These are phyloP conservation scores for Caligus rogercresseyi DNA, from an alignment of 1,140 invertebrate species.

Conservation along the genomic window DNA sequence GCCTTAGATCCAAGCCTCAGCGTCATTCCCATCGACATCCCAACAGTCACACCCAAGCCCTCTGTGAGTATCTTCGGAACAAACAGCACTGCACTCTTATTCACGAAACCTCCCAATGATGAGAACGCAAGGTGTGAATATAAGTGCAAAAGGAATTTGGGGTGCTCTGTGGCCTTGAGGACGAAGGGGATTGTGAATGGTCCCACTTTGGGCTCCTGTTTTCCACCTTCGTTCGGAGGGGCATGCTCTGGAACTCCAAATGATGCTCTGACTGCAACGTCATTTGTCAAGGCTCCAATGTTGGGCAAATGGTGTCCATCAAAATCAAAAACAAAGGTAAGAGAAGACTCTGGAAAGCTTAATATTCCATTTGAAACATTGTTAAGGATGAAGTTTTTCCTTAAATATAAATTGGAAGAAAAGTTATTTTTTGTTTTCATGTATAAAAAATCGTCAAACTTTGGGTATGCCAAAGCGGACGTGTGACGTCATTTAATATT, in stretches of 20 bases:
- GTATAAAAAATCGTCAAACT: too few species aligned
- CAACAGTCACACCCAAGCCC: neutral
- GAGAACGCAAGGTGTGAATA: constrained; percentile 8
- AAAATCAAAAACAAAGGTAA: neutral
- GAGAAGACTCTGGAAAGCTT: too few species aligned
- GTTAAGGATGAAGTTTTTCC: too few species aligned
- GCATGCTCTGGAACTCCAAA: constrained; percentile 9
- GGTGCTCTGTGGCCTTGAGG: neutral
- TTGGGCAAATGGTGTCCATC: neutral
- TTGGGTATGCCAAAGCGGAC: too few species aligned
- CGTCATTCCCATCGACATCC: neutral
- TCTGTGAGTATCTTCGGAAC: neutral
- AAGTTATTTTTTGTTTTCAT: too few species aligned
- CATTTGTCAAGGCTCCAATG: neutral
- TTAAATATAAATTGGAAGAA: too few species aligned
- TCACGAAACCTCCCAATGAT: neutral
- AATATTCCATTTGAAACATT: too few species aligned
- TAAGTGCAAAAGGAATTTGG: neutral
- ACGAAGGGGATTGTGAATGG: neutral
- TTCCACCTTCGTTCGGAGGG: constrained; percentile 12
- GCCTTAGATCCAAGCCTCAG: neutral
- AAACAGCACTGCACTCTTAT: neutral
- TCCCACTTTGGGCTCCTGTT: constrained; percentile 7
- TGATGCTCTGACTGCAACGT: neutral
- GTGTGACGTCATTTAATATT: too few species aligned